phyloP scores from a whole-genome alignment of 2,113 vertebrate genomes.

The Mesoclemmys tuberculata region DNA sequence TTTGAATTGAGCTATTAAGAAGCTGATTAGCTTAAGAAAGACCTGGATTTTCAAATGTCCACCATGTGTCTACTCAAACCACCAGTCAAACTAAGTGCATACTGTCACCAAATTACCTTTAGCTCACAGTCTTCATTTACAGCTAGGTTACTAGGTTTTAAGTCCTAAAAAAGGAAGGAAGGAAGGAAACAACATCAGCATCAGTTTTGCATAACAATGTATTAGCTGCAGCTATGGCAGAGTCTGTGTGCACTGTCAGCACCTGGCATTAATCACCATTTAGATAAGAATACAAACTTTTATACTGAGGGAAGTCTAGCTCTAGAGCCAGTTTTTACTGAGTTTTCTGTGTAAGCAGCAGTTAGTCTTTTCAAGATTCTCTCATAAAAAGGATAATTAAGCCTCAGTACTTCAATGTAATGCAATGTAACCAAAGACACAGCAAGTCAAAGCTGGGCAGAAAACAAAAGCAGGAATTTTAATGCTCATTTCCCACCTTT shows the following conservation, averaged over 20 bases:
- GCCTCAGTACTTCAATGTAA: background rate
- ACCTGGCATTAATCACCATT: background rate
- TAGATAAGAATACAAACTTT: background rate
- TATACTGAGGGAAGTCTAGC: background rate
- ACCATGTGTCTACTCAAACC: background rate
- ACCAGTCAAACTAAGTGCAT: background rate
- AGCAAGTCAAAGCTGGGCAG: background rate
- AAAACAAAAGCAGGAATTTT: background rate
- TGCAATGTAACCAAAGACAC: background rate
- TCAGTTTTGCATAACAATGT: background rate
- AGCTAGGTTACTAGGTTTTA: conserved; percentile 97
- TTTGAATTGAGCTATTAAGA: background rate
- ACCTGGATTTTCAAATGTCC: background rate
- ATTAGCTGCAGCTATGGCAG: background rate
- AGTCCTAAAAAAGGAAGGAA: conserved; percentile 81
- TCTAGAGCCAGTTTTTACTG: background rate
- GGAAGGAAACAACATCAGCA: background rate
- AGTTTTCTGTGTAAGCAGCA: background rate
- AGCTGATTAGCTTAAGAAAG: background rate
- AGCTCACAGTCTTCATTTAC: conserved; percentile 99
- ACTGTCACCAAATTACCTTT: conserved; percentile 82
- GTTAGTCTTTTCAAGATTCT: background rate
- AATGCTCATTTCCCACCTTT: background rate
- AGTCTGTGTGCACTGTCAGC: background rate
- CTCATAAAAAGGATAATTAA: background rate